Evolutionary conservation across 2,113 vertebrate species (phyloP), one percentile per base, ranked within the genome.

Genomic region (Benitochromis conjunctus): DNA sequence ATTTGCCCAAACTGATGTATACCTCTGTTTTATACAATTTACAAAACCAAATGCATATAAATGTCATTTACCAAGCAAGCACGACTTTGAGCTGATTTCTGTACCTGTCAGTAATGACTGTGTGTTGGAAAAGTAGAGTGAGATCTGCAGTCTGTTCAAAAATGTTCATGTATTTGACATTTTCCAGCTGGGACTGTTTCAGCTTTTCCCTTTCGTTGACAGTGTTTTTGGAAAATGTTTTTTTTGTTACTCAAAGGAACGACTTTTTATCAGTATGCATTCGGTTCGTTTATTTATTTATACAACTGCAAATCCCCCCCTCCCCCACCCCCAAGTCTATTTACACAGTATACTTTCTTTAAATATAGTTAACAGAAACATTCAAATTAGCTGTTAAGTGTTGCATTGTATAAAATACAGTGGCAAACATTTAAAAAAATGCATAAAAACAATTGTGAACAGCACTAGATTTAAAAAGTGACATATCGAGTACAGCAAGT

Each of bases 351-450:
- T 80, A 95, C 56, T 94, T 93, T 94, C 78, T 92, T 94, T 93
- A 93, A 94, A 94, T 94, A 94, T 92, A 92, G 91, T 91, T 89
- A 89, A 94, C 97, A 94, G 94, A 97, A 97, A 96, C 95, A 97
- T 98, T 97, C 96, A 97, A 94, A 96, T 94, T 93, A 96, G 95
- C 96, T 96, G 93, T 96, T 95, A 96, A 97, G 95, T 96, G 95
- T 97, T 96, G 94, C 94, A 93, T 97, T 96, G 94, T 97, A 97
- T 97, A 97, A 97, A 97, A 97, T 97, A 96, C 94, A 96, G 96
- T 95, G 95, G 92, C 93, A 94, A 96, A 96, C 96, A 95, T 96
- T 87, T 90, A 92, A 96, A 94, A 88, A 96, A 96, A 93, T 95
- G 96, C 94, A 95, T 95, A 96, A 96, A 96, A 97, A 95, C 95